Evolutionary conservation across 2,113 vertebrate species (phyloP), one percentile per base, ranked within the genome.

Genomic region (Chaetodon auriga): DNA sequence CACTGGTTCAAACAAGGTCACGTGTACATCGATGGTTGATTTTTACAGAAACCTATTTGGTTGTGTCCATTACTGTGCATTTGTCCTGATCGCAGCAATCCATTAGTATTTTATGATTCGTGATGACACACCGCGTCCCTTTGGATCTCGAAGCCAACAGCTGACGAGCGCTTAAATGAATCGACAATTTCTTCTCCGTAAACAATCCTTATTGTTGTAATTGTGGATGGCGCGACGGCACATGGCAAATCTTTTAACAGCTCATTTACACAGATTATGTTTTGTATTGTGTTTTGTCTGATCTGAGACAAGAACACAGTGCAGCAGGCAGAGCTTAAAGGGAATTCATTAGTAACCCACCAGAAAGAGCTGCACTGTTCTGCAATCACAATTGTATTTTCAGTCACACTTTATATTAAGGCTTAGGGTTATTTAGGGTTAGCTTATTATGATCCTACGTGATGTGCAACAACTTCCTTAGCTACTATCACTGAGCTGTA

Each of bases 161-260:
- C 75, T 68, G 80, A 82, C 51, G 58, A 64, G 73, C 25, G 53
- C 68, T 57, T 58, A 64, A 78, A 89, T 90, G 74, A 89, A 79
- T 82, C 46, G 65, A 15, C 57, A 80, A 86, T 83, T 81, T 76
- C 38, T 77, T 49, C 70, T 48, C 71, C 12, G 7, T 51, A 74
- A 60, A 73, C 53, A 46, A 43, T 68, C 53, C 55, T 72, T 81
- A 70, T 78, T 69, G 74, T 43, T 66, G 70, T 48, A 63, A 89
- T 86, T 73, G 54, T 18, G 58, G n/a, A 71, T 1, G 30, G 55
- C 45, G 80, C 75, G 11, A 73, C 53, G 53, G 78, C 80, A 87
- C 75, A 57, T 12, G 43, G 6, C 68, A 66, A 71, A 63, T 73
- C 66, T 61, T 78, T 72, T 63, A 62, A 68, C 11, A 10, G 6